Conservation (phyloP, 2,797 vertebrate genomes). For the Clarias fuscus region DNA sequence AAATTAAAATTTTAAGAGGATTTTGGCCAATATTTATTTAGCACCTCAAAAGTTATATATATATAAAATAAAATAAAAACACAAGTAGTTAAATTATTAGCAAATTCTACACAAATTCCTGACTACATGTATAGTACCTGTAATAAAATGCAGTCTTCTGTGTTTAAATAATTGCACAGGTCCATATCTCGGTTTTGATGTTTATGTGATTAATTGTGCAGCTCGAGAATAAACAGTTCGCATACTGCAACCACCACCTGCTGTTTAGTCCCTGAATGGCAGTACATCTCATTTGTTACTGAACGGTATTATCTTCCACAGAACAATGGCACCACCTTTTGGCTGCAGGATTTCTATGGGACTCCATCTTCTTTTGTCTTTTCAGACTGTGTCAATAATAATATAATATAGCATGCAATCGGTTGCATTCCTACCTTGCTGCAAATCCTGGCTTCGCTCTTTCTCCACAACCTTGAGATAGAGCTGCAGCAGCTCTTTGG, state of each 20-base stretch:
- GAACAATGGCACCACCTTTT: slow-evolving; percentile 70
- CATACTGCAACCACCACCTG: not conserved
- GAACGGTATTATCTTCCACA: slow-evolving; percentile 29
- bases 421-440: slow-evolving; percentile 54
- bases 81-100: too few species aligned
- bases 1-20: too few species aligned
- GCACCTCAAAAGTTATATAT: too few species aligned
- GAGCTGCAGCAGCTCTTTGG: slow-evolving; percentile 85
- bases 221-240: not conserved
- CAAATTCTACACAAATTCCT: too few species aligned
- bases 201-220: too few species aligned
- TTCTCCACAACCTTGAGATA: slow-evolving; percentile 79
- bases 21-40: too few species aligned
- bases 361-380: not conserved
- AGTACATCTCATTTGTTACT: not conserved
- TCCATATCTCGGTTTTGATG: too few species aligned
- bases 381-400: not conserved
- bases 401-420: not conserved
- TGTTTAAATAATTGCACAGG: too few species aligned
- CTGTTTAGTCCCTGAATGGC: slow-evolving; percentile 10
- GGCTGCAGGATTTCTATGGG: slow-evolving; percentile 47
- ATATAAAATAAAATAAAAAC: too few species aligned
- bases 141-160: too few species aligned
- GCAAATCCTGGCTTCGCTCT: slow-evolving; percentile 45
- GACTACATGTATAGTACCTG: too few species aligned